Evolutionary conservation across 1,140 invertebrate genomes (phyloP).

Genomic region (Leptinotarsa lineolata): DNA sequence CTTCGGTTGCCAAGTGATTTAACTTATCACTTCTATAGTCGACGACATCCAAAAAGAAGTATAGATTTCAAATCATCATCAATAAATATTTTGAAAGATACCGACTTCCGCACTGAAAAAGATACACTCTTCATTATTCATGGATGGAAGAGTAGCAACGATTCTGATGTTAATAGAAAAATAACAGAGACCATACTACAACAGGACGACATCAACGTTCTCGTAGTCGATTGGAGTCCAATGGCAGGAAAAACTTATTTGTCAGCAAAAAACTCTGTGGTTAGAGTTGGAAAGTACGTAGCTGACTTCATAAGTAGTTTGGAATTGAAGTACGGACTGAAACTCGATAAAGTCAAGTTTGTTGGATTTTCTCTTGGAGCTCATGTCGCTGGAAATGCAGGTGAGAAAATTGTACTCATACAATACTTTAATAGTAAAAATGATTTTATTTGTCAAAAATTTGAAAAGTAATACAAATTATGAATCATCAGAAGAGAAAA

Average conservation of each 20-base stretch:
- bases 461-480: no score
- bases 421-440: no score
- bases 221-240: slow-evolving; percentile 63
- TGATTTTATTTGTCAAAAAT: no score
- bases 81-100: slow-evolving; percentile 25
- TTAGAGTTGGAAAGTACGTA: slow-evolving; percentile 59
- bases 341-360: slow-evolving; percentile 61
- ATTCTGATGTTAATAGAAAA: slow-evolving; percentile 47
- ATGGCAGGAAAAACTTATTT: slow-evolving; percentile 55
- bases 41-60: slow-evolving; percentile 28
- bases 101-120: slow-evolving; percentile 35
- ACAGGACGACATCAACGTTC: slow-evolving; percentile 60
- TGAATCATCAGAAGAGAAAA: no score
- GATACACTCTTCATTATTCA: slow-evolving; percentile 46
- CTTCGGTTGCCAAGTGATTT: slow-evolving; percentile 32
- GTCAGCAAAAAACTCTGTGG: slow-evolving; percentile 57
- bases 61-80: slow-evolving; percentile 27
- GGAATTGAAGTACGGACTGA: slow-evolving; percentile 52
- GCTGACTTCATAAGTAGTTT: slow-evolving; percentile 61
- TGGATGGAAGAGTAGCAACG: slow-evolving; percentile 52
- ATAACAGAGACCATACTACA: slow-evolving; percentile 54
- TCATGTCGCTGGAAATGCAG: slow-evolving; percentile 63
- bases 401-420: neutral
- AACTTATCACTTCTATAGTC: slow-evolving; percentile 42
- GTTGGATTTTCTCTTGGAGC: slow-evolving; percentile 73